Conservation (phyloP, 2,797 vertebrate species). For the Megaceryle alcyon region DNA sequence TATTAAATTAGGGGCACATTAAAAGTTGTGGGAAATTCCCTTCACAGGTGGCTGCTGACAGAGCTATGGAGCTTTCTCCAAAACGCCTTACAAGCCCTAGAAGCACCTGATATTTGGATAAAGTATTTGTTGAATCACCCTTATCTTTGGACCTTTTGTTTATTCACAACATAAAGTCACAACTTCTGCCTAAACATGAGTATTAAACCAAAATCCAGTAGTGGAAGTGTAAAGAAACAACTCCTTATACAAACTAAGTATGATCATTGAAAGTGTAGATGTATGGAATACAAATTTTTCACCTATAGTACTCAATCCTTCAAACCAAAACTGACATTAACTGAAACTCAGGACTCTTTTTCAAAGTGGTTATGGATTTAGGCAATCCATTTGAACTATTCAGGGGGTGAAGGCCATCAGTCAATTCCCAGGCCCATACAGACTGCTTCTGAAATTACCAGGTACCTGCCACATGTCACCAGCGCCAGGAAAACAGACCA, state of each 20-base stretch:
- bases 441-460: background rate
- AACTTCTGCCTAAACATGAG: background rate
- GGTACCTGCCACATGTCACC: background rate
- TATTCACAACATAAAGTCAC: background rate
- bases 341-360: background rate
- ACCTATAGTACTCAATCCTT: background rate
- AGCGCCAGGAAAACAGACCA: background rate
- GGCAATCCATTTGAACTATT: background rate
- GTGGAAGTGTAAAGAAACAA: background rate
- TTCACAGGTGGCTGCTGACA: background rate
- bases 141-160: background rate
- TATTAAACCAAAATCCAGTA: background rate
- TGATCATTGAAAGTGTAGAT: background rate
- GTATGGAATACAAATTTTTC: background rate
- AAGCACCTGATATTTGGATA: background rate
- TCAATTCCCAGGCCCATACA: background rate
- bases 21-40: background rate
- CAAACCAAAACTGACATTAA: background rate
- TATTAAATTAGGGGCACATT: background rate
- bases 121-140: background rate
- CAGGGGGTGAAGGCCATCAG: background rate
- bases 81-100: background rate
- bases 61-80: background rate
- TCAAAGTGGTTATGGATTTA: background rate
- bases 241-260: background rate